Evolutionary conservation across 2,888 invertebrate genomes (phyloP), one percentile per base, ranked within the genome.

Genomic region (Acronicta psi): DNA sequence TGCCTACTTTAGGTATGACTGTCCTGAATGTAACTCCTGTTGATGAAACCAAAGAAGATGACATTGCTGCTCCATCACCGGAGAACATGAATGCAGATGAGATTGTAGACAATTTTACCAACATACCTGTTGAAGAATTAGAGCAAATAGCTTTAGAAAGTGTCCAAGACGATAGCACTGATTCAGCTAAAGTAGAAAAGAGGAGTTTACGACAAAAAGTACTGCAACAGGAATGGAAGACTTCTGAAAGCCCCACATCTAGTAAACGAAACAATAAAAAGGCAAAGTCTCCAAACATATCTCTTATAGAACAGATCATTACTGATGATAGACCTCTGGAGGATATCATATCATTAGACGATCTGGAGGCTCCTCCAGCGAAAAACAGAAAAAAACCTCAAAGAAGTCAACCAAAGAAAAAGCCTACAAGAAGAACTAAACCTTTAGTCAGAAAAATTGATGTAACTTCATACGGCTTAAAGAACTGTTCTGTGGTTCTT

Each of bases 221-320:
- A 10, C 51, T 80, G 17, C 63, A 77, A 16, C 74, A 77, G 43
- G 72, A 82, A 14, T 77, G 80, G 29, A 82, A 78, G 52, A 79
- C 60, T 25, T 86, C 88, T n/a, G 76, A 73, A 37, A 91, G 87
- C 60, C 88, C 91, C 6, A 75, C 86, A 2, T 74, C 73, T 16
- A 66, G 66, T 41, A 85, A 63, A 61, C 81, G 74, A 63, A 74
- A 54, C 43, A 75, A 70, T 23, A 87, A 75, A 56, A 91, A 85
- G 73, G 1, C 68, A 0, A 90, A 88, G 67, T 68, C 90, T 8
- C 90, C 91, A 31, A 93, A 90, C 69, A 91, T 93, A 79, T 93
- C 93, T 17, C 84, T 93, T 2, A 82, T 92, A 60, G 93, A 94
- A 65, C 90, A 93, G 71, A 93, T 92, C 20, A 89, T 94, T 53